These are phyloP conservation scores for Morelia viridis DNA, from an alignment of 2,797 vertebrate species.

Conservation along the genomic window DNA sequence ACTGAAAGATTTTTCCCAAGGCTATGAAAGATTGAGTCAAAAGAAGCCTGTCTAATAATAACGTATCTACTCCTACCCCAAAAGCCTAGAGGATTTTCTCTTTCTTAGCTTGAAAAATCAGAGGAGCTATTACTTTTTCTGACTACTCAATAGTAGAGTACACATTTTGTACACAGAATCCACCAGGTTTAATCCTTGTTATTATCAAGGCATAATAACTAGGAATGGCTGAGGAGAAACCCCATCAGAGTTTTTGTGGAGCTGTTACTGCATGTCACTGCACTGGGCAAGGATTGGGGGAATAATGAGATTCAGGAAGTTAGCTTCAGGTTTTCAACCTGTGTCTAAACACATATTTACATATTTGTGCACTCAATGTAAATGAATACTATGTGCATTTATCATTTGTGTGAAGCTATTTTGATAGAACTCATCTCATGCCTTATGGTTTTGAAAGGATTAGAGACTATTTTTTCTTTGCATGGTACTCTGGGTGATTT, in stretches of 20 bases:
- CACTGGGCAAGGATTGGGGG: background rate
- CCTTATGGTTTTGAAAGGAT: constrained; percentile 26
- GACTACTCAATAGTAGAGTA: background rate
- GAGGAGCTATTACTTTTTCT: background rate
- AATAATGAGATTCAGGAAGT: background rate
- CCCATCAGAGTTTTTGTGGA: background rate
- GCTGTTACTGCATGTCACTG: background rate
- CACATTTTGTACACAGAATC: background rate
- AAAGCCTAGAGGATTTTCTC: background rate
- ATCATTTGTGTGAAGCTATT: constrained; percentile 4
- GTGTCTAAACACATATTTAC: background rate
- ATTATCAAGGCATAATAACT: background rate
- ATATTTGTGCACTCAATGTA: background rate
- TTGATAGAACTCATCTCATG: constrained; percentile 18
- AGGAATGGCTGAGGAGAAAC: background rate
- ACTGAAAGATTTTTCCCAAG: background rate
- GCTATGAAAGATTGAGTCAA: background rate
- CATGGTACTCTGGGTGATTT: background rate
- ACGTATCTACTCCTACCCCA: background rate
- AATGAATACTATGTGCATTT: background rate
- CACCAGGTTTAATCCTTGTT: background rate
- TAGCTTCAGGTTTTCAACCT: background rate
- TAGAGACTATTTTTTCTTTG: constrained; percentile 13
- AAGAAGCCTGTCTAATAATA: background rate
- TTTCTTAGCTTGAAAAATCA: background rate